Evolutionary conservation across 2,113 vertebrate species (phyloP).

Genomic region (Pseudorectes ferrugineus): DNA sequence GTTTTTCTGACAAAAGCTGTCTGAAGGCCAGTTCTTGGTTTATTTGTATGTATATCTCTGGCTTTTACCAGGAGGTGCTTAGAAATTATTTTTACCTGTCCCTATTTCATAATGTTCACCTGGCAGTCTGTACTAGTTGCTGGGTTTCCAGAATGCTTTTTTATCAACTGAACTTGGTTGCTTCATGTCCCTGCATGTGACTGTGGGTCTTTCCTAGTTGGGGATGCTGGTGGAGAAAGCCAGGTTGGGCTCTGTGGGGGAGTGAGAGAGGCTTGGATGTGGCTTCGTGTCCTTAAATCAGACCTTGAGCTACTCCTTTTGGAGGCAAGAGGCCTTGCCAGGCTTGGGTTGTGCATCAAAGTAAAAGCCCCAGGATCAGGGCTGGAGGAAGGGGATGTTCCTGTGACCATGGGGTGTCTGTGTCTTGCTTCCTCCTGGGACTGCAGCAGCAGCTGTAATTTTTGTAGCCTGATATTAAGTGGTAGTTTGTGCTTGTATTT

Average conservation of each 20-base stretch:
- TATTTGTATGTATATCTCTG: not conserved
- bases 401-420: not conserved
- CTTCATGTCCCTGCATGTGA: fast-evolving
- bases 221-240: not conserved
- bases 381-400: not conserved
- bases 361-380: not conserved
- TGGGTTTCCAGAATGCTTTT: not conserved
- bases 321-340: not conserved
- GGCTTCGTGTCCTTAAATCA: not conserved
- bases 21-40: not conserved
- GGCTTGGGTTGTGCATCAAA: not conserved
- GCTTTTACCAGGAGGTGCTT: not conserved
- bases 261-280: not conserved
- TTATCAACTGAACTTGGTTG: not conserved
- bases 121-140: not conserved
- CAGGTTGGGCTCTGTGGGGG: not conserved
- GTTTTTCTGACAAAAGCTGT: not conserved
- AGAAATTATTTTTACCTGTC: not conserved
- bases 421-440: not conserved
- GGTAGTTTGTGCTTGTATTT: not conserved
- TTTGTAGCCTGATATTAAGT: not conserved
- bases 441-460: not conserved
- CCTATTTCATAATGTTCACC: not conserved
- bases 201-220: fast-evolving
- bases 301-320: not conserved